phyloP scores from a whole-genome alignment of 2,113 vertebrate genomes.

The Etia nguti region DNA sequence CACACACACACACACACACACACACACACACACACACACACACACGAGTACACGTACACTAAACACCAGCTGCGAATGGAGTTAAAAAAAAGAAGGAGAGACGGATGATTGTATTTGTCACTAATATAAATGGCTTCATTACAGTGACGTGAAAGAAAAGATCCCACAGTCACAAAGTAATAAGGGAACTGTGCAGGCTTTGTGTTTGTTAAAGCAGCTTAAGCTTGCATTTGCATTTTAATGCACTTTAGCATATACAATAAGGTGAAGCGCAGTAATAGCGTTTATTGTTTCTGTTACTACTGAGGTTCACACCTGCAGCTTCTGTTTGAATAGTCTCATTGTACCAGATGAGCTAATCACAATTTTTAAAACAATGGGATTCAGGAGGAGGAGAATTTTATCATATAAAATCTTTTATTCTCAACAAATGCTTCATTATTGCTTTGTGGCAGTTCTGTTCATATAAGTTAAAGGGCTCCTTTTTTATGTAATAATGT shows the following conservation, averaged over 20 bases:
- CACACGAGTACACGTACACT: background rate
- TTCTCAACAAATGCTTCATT: background rate
- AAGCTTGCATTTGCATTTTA: background rate
- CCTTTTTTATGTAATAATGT: background rate
- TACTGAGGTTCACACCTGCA: background rate
- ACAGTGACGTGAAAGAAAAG: background rate
- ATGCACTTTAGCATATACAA: background rate
- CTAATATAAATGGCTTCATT: conserved; percentile 32
- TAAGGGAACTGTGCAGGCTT: background rate
- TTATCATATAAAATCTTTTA: background rate
- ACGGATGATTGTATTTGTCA: conserved; percentile 13
- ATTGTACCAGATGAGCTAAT: background rate
- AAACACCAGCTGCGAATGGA: conserved; percentile 3
- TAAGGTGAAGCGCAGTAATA: background rate
- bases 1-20: no score
- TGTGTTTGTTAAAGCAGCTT: background rate
- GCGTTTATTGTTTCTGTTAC: background rate
- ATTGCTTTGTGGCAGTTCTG: background rate
- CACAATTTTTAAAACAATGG: background rate
- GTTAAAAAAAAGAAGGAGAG: conserved; percentile 19
- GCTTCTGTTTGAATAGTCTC: background rate
- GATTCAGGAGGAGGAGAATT: background rate
- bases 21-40: background rate
- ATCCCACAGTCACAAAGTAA: background rate
- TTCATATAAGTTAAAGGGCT: background rate